phyloP scores from a whole-genome alignment of 2,113 vertebrate species.

The Bostrychus sinensis region DNA sequence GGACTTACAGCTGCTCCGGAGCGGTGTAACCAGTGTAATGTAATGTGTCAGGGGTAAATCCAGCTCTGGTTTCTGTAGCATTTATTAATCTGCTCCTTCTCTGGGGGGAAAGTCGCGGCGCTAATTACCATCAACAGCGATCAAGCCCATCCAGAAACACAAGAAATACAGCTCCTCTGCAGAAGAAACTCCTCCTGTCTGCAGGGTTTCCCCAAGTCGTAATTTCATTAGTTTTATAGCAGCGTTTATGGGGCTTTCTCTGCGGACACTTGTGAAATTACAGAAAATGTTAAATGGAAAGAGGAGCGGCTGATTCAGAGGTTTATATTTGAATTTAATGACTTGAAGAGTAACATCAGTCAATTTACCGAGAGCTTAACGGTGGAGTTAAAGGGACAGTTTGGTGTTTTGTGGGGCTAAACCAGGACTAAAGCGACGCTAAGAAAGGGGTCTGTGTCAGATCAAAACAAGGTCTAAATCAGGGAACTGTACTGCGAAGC shows the following conservation, averaged over 20 bases:
- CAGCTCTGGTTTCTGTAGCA: not conserved
- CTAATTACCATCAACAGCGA: not conserved
- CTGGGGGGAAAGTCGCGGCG: not conserved
- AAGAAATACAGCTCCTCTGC: too few species aligned
- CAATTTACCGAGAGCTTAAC: too few species aligned
- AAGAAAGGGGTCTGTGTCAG: too few species aligned
- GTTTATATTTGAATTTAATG: not conserved
- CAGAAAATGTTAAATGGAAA: not conserved
- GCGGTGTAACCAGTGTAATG: not conserved
- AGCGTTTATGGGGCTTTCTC: not conserved
- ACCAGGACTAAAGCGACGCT: too few species aligned
- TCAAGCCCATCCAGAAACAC: too few species aligned
- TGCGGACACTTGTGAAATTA: not conserved
- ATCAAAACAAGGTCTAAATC: too few species aligned
- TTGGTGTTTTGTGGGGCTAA: too few species aligned
- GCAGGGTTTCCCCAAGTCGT: not conserved
- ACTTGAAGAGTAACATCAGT: too few species aligned
- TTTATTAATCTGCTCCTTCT: not conserved
- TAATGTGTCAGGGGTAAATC: not conserved
- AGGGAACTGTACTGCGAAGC: too few species aligned
- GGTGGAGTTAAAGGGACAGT: too few species aligned
- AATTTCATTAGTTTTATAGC: not conserved
- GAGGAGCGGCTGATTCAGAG: too few species aligned
- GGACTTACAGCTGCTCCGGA: not conserved
- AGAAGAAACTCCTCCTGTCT: too few species aligned